phyloP scores from a whole-genome alignment of 2,113 vertebrate species.

The Zingel zingel region DNA sequence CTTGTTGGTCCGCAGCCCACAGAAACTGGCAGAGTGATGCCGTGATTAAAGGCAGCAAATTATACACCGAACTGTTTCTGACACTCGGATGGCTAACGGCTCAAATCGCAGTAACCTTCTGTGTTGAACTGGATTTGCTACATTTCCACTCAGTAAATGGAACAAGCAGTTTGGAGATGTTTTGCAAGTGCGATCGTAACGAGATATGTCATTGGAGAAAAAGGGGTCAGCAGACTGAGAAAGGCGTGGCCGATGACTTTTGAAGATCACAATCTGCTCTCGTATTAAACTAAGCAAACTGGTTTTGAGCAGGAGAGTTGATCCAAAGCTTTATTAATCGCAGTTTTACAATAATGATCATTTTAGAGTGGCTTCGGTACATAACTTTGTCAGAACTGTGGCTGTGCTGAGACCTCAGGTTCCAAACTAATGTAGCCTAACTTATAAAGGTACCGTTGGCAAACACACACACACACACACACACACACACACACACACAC shows the following conservation, averaged over 20 bases:
- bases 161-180: background rate
- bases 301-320: background rate
- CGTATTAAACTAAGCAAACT: background rate
- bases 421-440: too few relatives aligned
- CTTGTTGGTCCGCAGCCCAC: conserved; percentile 30
- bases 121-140: background rate
- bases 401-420: too few relatives aligned
- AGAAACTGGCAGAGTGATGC: conserved; percentile 46
- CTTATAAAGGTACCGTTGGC: too few relatives aligned
- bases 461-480: too few relatives aligned
- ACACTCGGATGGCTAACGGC: background rate
- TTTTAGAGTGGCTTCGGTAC: too few relatives aligned
- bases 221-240: background rate
- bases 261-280: background rate
- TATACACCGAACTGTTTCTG: conserved; percentile 9
- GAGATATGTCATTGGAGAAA: background rate
- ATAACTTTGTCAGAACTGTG: too few relatives aligned
- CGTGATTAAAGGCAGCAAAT: conserved; percentile 38
- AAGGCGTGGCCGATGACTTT: background rate
- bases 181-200: background rate
- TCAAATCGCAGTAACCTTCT: background rate
- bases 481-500: too few relatives aligned
- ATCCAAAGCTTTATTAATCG: background rate
- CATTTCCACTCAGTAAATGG: background rate
- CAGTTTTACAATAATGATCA: too few relatives aligned